These are phyloP conservation scores for Anser cygnoides DNA, from an alignment of 2,113 vertebrate species.

Conservation along the genomic window DNA sequence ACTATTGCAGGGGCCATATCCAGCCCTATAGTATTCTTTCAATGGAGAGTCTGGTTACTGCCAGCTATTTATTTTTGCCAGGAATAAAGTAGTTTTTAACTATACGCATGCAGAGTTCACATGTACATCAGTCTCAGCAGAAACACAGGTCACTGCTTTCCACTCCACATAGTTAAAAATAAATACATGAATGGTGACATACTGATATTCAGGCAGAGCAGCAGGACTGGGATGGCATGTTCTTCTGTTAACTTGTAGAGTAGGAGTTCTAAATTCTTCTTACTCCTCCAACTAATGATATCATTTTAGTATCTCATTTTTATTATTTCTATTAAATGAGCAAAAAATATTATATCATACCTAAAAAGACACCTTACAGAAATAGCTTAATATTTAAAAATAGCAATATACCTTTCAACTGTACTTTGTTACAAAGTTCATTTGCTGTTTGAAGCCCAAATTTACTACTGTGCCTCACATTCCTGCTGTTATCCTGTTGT, in stretches of 20 bases:
- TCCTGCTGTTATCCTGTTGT: conserved; percentile 36
- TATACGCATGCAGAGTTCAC: conserved; percentile 66
- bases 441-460: conserved; percentile 34
- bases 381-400: conserved; percentile 73
- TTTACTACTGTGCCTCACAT: conserved; percentile 33
- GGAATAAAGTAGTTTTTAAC: conserved; percentile 76
- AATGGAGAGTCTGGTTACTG: conserved; percentile 68
- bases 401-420: conserved; percentile 63
- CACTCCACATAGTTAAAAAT: conserved; percentile 39
- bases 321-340: conserved; percentile 78
- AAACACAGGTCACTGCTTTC: conserved; percentile 54
- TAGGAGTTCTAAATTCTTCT: conserved; percentile 69
- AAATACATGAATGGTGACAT: not conserved
- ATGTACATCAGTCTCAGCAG: conserved; percentile 49
- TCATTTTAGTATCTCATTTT: conserved; percentile 77
- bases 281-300: conserved; percentile 66
- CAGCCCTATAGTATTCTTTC: conserved; percentile 64
- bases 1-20: conserved; percentile 69
- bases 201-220: conserved; percentile 11
- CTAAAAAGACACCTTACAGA: conserved; percentile 68
- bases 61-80: conserved; percentile 78
- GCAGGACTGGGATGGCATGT: not conserved
- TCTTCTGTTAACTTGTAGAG: conserved; percentile 47
- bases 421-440: not conserved
- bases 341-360: conserved; percentile 66